Evolutionary conservation across 2,888 invertebrate genomes (phyloP).

Genomic region (Cepaea hortensis): DNA sequence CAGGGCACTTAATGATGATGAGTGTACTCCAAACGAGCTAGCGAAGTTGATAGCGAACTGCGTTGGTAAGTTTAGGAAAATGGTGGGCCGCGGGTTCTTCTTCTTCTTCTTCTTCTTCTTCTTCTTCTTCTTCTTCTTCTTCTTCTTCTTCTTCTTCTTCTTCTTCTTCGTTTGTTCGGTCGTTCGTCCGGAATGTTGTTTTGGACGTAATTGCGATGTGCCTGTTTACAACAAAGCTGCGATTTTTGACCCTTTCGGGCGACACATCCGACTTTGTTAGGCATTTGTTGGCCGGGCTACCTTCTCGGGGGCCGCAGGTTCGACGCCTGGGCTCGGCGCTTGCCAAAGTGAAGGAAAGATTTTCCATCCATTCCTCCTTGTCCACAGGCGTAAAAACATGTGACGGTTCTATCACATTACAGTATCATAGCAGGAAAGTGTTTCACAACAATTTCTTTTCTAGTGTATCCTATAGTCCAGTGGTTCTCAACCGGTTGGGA

Average conservation of each 20-base stretch:
- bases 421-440: too few species aligned
- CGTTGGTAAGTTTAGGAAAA: background rate
- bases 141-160: conserved; percentile 1
- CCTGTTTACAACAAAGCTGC: too few species aligned
- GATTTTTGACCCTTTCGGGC: too few species aligned
- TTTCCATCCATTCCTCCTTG: background rate
- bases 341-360: background rate
- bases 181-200: too few species aligned
- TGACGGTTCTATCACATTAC: too few species aligned
- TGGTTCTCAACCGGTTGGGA: too few species aligned
- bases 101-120: background rate
- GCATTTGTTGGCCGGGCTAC: background rate
- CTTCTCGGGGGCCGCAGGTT: background rate
- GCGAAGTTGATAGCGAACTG: background rate
- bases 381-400: background rate
- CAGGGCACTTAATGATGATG: too few species aligned
- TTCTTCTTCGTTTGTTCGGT: background rate
- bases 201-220: too few species aligned
- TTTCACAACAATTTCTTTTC: too few species aligned
- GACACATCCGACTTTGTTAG: background rate
- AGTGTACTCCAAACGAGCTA: too few species aligned
- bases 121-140: background rate
- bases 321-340: background rate
- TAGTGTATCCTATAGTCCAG: too few species aligned
- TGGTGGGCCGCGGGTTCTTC: background rate